phyloP scores from a whole-genome alignment of 1,140 invertebrate species.

The Mercenaria mercenaria region DNA sequence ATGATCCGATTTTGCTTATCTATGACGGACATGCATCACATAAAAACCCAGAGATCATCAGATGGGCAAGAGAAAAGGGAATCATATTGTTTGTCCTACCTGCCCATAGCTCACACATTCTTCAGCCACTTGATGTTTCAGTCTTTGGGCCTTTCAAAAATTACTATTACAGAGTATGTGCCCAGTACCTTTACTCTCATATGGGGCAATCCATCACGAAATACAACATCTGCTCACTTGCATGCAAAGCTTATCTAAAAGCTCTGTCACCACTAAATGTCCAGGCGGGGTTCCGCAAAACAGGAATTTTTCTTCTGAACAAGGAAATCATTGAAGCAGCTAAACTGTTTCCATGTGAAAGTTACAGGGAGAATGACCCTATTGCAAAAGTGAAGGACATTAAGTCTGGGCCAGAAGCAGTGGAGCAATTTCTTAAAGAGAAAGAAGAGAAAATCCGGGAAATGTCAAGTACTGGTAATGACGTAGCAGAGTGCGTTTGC shows the following conservation, averaged over 20 bases:
- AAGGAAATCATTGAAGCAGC: not conserved
- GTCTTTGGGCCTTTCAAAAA: slow-evolving; percentile 34
- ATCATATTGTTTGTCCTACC: slow-evolving; percentile 52
- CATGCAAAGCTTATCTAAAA: slow-evolving; percentile 12
- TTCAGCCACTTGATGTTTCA: slow-evolving; percentile 33
- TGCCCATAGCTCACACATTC: slow-evolving; percentile 45
- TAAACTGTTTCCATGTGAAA: not conserved
- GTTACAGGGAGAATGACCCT: not conserved
- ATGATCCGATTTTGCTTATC: slow-evolving; percentile 28
- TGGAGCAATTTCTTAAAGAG: not conserved
- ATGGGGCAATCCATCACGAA: not conserved
- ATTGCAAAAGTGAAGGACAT: not conserved
- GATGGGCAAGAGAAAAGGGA: slow-evolving; percentile 35
- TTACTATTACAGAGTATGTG: not conserved
- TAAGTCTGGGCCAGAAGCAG: not conserved
- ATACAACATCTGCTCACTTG: slow-evolving; percentile 10
- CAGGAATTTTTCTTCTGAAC: slow-evolving; percentile 25
- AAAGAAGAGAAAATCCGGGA: not conserved
- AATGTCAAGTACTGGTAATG: not conserved
- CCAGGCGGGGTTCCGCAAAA: slow-evolving; percentile 32
- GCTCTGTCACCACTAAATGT: slow-evolving; percentile 32
- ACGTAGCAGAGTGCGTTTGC: not conserved
- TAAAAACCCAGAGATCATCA: not conserved
- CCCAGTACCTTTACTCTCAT: not conserved
- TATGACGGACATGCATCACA: slow-evolving; percentile 36